A percentile compares a stretch with the other conserved stretches of the same genome.
Evolutionary conservation across 2,797 vertebrate genomes (phyloP).

Genomic region (Sternarchorhynchus goeldii): DNA sequence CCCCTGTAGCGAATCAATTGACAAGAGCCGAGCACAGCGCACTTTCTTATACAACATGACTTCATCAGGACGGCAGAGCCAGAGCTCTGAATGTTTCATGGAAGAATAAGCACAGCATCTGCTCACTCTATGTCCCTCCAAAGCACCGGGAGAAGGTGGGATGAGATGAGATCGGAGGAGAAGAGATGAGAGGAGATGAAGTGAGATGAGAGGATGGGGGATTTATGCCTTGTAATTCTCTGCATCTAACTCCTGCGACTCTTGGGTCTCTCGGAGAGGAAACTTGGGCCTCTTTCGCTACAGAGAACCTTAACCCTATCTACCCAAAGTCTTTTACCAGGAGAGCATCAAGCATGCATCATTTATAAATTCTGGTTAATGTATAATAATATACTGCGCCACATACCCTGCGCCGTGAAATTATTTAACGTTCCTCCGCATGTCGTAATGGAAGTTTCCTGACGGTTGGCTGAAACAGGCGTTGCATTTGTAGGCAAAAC

Average conservation of each 20-base stretch:
- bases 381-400: too few species aligned
- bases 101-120: constrained; percentile 29
- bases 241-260: background rate
- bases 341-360: background rate
- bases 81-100: constrained; percentile 30
- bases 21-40: constrained; percentile 4
- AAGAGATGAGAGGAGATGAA: background rate
- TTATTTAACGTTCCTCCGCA: too few species aligned
- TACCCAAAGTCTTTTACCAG: background rate
- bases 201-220: background rate
- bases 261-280: background rate
- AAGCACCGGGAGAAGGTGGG: background rate
- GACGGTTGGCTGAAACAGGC: too few species aligned
- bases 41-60: constrained; percentile 2
- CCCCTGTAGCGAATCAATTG: constrained; percentile 4
- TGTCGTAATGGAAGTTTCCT: too few species aligned
- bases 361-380: too few species aligned
- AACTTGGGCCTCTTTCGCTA: background rate
- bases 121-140: background rate
- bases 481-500: too few species aligned
- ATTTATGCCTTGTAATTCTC: background rate
- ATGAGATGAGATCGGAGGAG: background rate
- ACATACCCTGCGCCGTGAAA: too few species aligned
- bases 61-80: background rate
- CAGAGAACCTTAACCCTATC: constrained; percentile 1